These are phyloP conservation scores for Chaunax sp. DNA, from an alignment of 2,797 vertebrate species.

Conservation along the genomic window DNA sequence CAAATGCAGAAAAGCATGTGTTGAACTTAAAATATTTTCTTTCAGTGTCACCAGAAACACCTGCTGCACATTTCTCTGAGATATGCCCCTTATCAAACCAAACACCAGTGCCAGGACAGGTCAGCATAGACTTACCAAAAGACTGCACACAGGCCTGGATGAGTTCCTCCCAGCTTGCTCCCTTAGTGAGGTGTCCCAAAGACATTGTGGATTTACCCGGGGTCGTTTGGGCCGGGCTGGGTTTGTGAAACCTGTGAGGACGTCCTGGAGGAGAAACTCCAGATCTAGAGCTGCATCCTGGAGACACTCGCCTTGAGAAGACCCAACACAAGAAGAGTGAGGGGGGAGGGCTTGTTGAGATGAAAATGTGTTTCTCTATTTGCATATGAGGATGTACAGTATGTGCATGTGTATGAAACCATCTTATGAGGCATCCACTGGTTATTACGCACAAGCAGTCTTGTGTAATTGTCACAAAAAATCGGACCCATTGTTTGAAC, in stretches of 20 bases:
- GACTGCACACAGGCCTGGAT: conserved; percentile 93
- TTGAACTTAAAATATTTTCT: neutral
- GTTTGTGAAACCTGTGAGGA: conserved; percentile 82
- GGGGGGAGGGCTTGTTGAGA: conserved; percentile 20
- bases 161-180: conserved; percentile 93
- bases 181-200: conserved; percentile 90
- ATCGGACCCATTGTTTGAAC: conserved; percentile 49
- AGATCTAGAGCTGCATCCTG: conserved; percentile 85
- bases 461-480: neutral
- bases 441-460: conserved; percentile 17
- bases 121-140: conserved; percentile 89
- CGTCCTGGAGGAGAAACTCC: conserved; percentile 86
- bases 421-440: neutral
- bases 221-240: conserved; percentile 80
- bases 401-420: neutral
- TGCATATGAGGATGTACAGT: conserved; percentile 16
- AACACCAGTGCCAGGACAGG: conserved; percentile 5
- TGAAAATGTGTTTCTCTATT: conserved; percentile 40
- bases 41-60: neutral
- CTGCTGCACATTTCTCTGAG: neutral
- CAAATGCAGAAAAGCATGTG: neutral
- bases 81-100: neutral
- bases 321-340: conserved; percentile 59
- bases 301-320: conserved; percentile 82
- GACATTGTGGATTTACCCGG: conserved; percentile 85